phyloP scores from a whole-genome alignment of 2,888 invertebrate genomes.

The Aspidiotus rigidus region DNA sequence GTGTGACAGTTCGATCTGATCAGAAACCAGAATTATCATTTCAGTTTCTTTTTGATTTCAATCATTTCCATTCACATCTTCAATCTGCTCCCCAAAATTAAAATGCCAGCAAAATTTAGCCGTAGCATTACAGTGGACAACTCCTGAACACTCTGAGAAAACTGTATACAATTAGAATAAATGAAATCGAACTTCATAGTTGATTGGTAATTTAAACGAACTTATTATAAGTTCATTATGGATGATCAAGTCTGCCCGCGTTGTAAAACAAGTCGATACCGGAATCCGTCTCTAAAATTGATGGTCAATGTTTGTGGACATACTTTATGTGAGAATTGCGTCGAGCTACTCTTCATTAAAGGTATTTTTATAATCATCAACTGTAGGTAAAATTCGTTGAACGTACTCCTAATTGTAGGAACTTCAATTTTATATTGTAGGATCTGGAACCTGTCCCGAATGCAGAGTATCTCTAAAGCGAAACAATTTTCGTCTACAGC shows the following conservation, averaged over 20 bases:
- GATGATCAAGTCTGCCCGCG: constrained; percentile 84
- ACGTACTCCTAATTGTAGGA: background rate
- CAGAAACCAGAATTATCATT: too few relatives aligned
- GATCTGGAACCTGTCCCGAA: constrained; percentile 89
- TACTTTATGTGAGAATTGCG: constrained; percentile 93
- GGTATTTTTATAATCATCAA: constrained; percentile 49
- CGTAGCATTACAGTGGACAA: too few relatives aligned
- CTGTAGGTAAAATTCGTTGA: background rate
- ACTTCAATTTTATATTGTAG: constrained; percentile 44
- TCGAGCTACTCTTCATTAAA: constrained; percentile 90
- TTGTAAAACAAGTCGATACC: constrained; percentile 93
- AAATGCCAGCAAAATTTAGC: too few relatives aligned
- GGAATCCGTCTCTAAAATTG: constrained; percentile 91
- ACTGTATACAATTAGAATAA: too few relatives aligned
- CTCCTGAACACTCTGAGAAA: too few relatives aligned
- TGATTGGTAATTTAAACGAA: too few relatives aligned
- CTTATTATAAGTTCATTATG: constrained; percentile 45
- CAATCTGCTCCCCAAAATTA: too few relatives aligned
- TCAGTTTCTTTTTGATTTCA: too few relatives aligned
- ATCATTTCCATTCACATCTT: too few relatives aligned
- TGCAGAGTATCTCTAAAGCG: constrained; percentile 80
- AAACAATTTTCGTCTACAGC: constrained; percentile 83
- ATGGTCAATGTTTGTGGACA: constrained; percentile 99
- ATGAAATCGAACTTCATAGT: too few relatives aligned
- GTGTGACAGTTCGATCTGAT: too few relatives aligned